Base-by-base conservation (phyloP, 2,797 vertebrate genomes). In the Catamblyrhynchus diadema region DNA sequence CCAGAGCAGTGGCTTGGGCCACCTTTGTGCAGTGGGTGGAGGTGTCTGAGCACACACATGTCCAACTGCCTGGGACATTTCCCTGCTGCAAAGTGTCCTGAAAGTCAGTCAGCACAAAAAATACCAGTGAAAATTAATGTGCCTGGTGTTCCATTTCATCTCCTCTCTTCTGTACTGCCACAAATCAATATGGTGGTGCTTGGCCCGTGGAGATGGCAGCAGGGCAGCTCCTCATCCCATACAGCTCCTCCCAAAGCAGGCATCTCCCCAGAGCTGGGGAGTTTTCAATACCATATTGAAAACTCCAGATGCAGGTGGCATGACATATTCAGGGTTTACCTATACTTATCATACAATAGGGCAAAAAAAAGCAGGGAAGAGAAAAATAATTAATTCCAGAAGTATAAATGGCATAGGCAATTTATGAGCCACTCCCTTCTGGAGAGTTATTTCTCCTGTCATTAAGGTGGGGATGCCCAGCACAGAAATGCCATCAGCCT, bases 71-170 rank as follows among this genome's bases (percentile, higher is more conserved):
- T 54, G 35, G 42, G 24, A 32, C 9, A 6, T 8, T 32, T 61
- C 30, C 25, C 41, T 62, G 39, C 56, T 80, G 77, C 14, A 45
- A 86, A 83, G 47, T 5, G 59, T 61, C 65, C 71, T 33, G 33
- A 42, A 33, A 37, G 21, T 51, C 62, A 60, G 25, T 20, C 18
- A 54, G 59, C 67, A 48, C 28, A 22, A 57, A 44, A 83, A 73
- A 37, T 2, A 21, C 23, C 2, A 2, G 0, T 12, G 59, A 21
- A 90, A 75, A 72, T 3, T 1, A 37, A 45, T 1, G 12, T 9
- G 4, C 23, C 5, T 15, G 35, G 23, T 39, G n/a, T 28, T 67
- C 8, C 20, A 13, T 7, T 41, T 48, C 28, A 45, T 37, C 50
- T 33, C 14, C 44, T 22, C 27, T 15, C 39, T 51, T 35, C 71